Base-by-base conservation (phyloP, 2,888 invertebrate species). In the Galerucella nymphaeae region DNA sequence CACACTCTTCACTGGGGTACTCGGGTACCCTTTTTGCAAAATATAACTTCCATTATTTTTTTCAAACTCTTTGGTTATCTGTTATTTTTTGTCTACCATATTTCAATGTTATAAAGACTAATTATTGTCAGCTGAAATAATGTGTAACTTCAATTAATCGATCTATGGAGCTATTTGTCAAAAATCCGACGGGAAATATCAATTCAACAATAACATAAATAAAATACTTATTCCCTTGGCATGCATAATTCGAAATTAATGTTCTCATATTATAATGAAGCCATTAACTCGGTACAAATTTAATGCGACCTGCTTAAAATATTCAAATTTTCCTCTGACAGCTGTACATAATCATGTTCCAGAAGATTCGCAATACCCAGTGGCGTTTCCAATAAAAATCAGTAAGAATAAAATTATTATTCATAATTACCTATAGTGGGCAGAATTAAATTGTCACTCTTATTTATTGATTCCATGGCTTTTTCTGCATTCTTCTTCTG, bases 311-410 rank as follows among this genome's bases (percentile, higher is more conserved):
- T 82, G 80, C 77, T 81, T 83, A 78, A 81, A 79, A 80, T 80
- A 81, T 82, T 82, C 80, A 82, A 82, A 82, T 81, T 81, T 82
- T 73, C 74, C 79, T 75, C 76, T 76, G 80, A 80, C 81, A 82
- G 82, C 82, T 82, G 82, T 61, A 72, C 38, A 68, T 63, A 64
- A 38, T 62, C 63, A 66, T 48, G 50, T 58, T 53, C 20, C 30
- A n/a, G 16, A 53, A 10, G 42, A 55, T 38, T 41, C 16, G 66
- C 68, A 64, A 58, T 18, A 53, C 38, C 14, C 70, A 70, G 58
- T 63, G 73, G 62, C 66, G 69, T 66, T 65, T 53, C 10, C 9
- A 5, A 9, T 8, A 16, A 1, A n/a, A 53, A 16, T 48, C 13
- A 4, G 2, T 11, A 1, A 0, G 14, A 45, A 45, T 5, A 20